Evolutionary conservation across 2,797 vertebrate genomes (phyloP).

Genomic region (Dryobates pubescens): DNA sequence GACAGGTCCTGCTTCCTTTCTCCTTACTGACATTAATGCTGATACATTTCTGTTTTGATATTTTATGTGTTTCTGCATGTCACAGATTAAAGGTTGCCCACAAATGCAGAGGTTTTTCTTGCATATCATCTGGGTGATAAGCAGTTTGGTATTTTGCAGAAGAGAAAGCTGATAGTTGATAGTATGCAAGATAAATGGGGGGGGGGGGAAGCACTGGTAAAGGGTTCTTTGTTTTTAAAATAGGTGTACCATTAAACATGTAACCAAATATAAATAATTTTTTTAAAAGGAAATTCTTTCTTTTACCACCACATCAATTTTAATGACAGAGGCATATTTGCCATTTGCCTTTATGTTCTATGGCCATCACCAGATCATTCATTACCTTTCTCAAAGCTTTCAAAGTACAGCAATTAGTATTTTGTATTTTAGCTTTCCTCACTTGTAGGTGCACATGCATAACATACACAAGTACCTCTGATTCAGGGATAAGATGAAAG

Average conservation of each 20-base stretch:
- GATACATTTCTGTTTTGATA: slow-evolving; percentile 56
- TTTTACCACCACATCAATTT: slow-evolving; percentile 17
- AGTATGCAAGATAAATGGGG: slow-evolving; percentile 49
- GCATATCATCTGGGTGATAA: slow-evolving; percentile 36
- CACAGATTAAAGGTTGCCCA: slow-evolving; percentile 54
- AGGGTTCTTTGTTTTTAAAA: slow-evolving; percentile 55
- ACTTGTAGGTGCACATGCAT: not conserved
- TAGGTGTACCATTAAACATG: slow-evolving; percentile 15
- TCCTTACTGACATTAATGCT: slow-evolving; percentile 21
- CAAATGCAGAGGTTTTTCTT: slow-evolving; percentile 10
- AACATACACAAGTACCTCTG: not conserved
- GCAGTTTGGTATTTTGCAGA: not conserved
- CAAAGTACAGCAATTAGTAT: not conserved
- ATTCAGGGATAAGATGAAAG: not conserved
- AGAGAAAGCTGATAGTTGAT: slow-evolving; percentile 31
- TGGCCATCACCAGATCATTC: slow-evolving; percentile 32
- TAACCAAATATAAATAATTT: slow-evolving; percentile 39
- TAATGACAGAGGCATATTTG: slow-evolving; percentile 42
- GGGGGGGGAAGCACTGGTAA: not conserved
- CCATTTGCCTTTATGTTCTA: slow-evolving; percentile 22
- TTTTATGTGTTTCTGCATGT: slow-evolving; percentile 47
- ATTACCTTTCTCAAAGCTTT: slow-evolving; percentile 1
- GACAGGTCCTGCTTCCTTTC: slow-evolving; percentile 31
- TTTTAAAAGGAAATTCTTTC: slow-evolving; percentile 25
- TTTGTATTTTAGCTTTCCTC: slow-evolving; percentile 14